Base-by-base conservation (phyloP, 2,113 vertebrate genomes). In the Tauraco erythrolophus region DNA sequence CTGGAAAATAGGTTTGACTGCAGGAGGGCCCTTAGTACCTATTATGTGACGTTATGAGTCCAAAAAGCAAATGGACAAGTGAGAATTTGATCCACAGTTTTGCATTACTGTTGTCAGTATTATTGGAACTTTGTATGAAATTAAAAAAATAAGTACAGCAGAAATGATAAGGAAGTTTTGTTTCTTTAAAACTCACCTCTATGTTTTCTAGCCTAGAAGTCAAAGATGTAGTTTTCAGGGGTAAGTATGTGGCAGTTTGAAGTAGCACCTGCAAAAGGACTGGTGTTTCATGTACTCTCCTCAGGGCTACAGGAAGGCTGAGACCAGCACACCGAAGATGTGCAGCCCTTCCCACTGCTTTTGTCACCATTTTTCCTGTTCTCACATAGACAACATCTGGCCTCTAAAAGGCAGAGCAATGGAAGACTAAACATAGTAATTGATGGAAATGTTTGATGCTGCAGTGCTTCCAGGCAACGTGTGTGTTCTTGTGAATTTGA, bases 311-410 rank as follows among this genome's bases (percentile, higher is more conserved):
- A 51, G 31, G 35, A 45, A 39, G 41, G 43, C 8, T 27, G 43
- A 65, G 57, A 17, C 2, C 7, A 24, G 22, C 57, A 11, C 41
- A 41, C 7, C 0, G 2, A 19, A 24, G 51, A 11, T 7, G 28
- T 43, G 57, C 27, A 50, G 35, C 53, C 19, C 7, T 19, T 19
- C 41, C 21, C 5, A 5, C 35, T 64, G 64, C 25, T 45, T 11
- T 33, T 46, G 37, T 28, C 24, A 41, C 31, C 8, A 4, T 43
- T 25, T 65, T 90, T 89, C 66, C 76, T 74, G 71, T 89, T 95
- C 76, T 84, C 92, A 39, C 14, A 62, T 69, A 92, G 91, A 80
- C 80, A 51, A 89, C 92, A 94, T 51, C 96, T 96, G 82, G 31
- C 53, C 53, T 76, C 56, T 17, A 4, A 75, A 65, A 39, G 39